Evolutionary conservation across 2,113 vertebrate genomes (phyloP).

Genomic region (Oxyruncus cristatus): DNA sequence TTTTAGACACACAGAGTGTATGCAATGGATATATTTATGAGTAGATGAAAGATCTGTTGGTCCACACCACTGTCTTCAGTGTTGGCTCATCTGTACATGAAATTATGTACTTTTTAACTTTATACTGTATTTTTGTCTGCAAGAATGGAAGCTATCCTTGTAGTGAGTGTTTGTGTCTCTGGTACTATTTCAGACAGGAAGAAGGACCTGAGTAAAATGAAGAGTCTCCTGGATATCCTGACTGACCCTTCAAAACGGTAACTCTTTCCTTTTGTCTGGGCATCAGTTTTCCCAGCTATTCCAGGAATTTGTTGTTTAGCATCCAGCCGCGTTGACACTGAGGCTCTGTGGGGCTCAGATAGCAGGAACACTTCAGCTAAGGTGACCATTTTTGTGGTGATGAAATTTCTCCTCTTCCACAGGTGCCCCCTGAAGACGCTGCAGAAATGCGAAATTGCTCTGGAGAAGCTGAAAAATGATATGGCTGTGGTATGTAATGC

Average conservation of each 20-base stretch:
- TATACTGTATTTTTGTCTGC: not conserved
- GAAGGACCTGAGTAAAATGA: conserved; percentile 99
- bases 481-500: conserved; percentile 90
- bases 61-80: not conserved
- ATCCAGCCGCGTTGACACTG: not conserved
- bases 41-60: not conserved
- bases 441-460: conserved; percentile 96
- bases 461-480: conserved; percentile 98
- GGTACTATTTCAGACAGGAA: conserved; percentile 84
- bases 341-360: not conserved
- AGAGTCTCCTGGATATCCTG: conserved; percentile 95
- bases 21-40: not conserved
- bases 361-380: not conserved
- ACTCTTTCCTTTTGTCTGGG: not conserved
- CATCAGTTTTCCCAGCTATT: not conserved
- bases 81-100: not conserved
- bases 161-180: not conserved
- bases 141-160: not conserved
- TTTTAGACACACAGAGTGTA: not conserved
- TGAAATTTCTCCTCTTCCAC: not conserved
- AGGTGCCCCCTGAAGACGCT: conserved; percentile 94
- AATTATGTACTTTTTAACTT: not conserved
- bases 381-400: not conserved
- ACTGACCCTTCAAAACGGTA: conserved; percentile 95
- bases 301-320: not conserved